A percentile compares a stretch with the other conserved stretches of the same genome.
Evolutionary conservation across 2,888 invertebrate species (phyloP).

Genomic region (Ophion costatus): DNA sequence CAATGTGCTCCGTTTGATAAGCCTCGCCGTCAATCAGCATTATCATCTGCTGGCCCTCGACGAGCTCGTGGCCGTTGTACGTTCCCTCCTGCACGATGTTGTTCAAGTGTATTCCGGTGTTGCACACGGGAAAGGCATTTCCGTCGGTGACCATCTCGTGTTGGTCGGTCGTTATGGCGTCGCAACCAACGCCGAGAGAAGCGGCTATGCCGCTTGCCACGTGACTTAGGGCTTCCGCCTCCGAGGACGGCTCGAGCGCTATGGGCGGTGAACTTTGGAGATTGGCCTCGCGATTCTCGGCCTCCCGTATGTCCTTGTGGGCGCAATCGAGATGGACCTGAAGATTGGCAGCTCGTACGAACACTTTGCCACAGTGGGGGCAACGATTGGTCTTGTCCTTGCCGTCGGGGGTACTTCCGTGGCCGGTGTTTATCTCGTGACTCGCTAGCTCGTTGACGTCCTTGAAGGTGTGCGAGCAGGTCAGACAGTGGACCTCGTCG

Average conservation of each 20-base stretch:
- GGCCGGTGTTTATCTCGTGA: constrained; percentile 79
- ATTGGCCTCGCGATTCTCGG: constrained; percentile 52
- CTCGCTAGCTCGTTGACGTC: constrained; percentile 75
- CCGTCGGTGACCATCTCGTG: constrained; percentile 77
- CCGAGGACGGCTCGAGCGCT: constrained; percentile 84
- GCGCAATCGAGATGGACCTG: constrained; percentile 84
- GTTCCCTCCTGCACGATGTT: constrained; percentile 70
- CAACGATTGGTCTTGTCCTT: constrained; percentile 85
- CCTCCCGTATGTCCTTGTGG: constrained; percentile 74
- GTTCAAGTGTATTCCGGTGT: constrained; percentile 69
- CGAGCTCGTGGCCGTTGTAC: constrained; percentile 82
- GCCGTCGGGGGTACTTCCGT: constrained; percentile 70
- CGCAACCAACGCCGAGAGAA: constrained; percentile 85
- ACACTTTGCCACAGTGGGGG: constrained; percentile 90
- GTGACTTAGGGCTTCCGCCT: constrained; percentile 85
- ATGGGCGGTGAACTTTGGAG: constrained; percentile 67
- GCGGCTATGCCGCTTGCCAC: constrained; percentile 86
- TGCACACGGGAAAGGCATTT: constrained; percentile 73
- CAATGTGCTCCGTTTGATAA: constrained; percentile 69
- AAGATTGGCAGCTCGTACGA: constrained; percentile 88
- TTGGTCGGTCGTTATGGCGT: constrained; percentile 86
- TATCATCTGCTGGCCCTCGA: constrained; percentile 81
- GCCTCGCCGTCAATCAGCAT: constrained; percentile 79
- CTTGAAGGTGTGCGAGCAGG: constrained; percentile 77
- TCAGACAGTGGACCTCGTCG: constrained; percentile 75